Evolutionary conservation across 2,888 invertebrate species (phyloP), one percentile per base, ranked within the genome.

Genomic region (Fabriciana adippe): DNA sequence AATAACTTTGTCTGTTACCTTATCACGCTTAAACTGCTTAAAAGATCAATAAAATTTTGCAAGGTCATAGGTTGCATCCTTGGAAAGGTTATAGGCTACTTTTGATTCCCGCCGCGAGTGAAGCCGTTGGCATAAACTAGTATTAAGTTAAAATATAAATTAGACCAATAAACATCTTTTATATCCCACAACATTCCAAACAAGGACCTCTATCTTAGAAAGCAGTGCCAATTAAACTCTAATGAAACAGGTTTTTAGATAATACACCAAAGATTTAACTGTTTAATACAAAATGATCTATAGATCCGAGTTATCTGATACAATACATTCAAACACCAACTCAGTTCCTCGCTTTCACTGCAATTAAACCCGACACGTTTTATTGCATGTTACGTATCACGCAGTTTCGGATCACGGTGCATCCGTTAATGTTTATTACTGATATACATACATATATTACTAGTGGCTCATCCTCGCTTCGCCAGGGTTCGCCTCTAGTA

Each of bases 341-440:
- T 69, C 74, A 74, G 78, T 82, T 84, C 82, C 74, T 78, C 80
- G 83, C 86, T 87, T 87, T 87, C 86, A 80, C 86, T 80, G 76
- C 76, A 79, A 69, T 70, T 72, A 63, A 67, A 63, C 64, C 72
- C 68, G 66, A 72, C 68, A 72, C 68, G 71, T 68, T 69, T 70
- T 70, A 71, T 69, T 69, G 63, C 50, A 67, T 55, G 54, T 73
- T 73, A 64, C 72, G 60, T 68, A 67, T 70, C 55, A 50, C 35
- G 35, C 21, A 26, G 31, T 54, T 61, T 66, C 50, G 50, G 60
- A 61, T 66, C 54, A 51, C 50, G 41, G 48, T 66, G 59, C 60
- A 48, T 66, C 60, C 60, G 60, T 50, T 48, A 31, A n/a, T 56
- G 13, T 60, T 54, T 51, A 51, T 16, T 18, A 35, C 41, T 41